A percentile compares a stretch with the other conserved stretches of the same genome.
These are phyloP conservation scores for Bacillus rossius DNA, from an alignment of 1,140 invertebrate species.

Conservation along the genomic window DNA sequence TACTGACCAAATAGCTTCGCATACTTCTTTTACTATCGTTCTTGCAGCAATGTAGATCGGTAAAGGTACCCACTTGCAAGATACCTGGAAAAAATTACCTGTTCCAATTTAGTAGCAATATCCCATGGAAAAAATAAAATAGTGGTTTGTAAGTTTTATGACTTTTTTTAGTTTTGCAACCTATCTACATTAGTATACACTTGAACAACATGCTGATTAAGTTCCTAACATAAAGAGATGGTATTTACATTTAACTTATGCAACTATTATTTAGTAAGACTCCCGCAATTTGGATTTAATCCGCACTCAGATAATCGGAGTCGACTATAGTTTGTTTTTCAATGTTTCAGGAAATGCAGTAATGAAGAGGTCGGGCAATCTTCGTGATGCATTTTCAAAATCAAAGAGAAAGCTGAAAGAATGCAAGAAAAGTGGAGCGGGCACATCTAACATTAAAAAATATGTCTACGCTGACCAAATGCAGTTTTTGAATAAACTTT, in stretches of 20 bases:
- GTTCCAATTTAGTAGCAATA: too few relatives aligned
- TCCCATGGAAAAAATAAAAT: constrained; percentile 2
- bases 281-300: too few relatives aligned
- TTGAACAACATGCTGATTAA: not conserved
- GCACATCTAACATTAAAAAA: constrained; percentile 16
- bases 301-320: too few relatives aligned
- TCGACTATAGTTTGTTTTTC: not conserved
- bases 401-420: constrained; percentile 18
- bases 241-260: not conserved
- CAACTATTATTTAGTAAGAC: not conserved
- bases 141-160: not conserved
- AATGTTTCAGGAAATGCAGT: constrained; percentile 16
- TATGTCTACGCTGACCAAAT: constrained; percentile 15
- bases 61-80: constrained; percentile 25
- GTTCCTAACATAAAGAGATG: not conserved
- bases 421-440: constrained; percentile 16
- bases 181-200: not conserved
- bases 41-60: constrained; percentile 19
- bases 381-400: constrained; percentile 18
- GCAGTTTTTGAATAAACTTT: too few relatives aligned
- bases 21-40: constrained; percentile 20
- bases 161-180: not conserved
- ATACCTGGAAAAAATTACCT: constrained; percentile 17
- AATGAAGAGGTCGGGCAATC: constrained; percentile 21
- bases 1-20: constrained; percentile 21